Conservation (phyloP, 1,140 invertebrate genomes). For the Papilio polyxenes region DNA sequence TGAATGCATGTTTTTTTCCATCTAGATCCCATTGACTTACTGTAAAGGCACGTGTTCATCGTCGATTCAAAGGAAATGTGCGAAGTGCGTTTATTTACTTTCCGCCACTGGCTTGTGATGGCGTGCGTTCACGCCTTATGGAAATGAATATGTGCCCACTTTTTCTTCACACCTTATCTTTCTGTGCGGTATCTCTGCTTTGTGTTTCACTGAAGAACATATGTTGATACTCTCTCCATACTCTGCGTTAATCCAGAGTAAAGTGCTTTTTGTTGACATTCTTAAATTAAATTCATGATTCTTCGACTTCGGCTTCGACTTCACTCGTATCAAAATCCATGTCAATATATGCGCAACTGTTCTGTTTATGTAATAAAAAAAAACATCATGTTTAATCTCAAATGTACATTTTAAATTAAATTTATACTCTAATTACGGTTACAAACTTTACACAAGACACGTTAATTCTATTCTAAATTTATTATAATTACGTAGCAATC, state of each 20-base stretch:
- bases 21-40: conserved; percentile 15
- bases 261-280: too few species aligned
- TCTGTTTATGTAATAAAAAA: too few species aligned
- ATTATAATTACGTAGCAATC: conserved; percentile 3
- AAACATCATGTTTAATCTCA: background rate
- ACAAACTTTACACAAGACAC: background rate
- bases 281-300: too few species aligned
- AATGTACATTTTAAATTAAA: background rate
- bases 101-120: conserved; percentile 2
- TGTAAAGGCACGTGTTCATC: conserved; percentile 5
- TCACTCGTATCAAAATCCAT: too few species aligned
- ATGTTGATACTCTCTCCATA: background rate
- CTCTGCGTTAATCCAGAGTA: too few species aligned
- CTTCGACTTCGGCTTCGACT: too few species aligned
- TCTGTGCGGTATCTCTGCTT: conserved; percentile 26
- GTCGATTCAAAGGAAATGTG: conserved; percentile 24
- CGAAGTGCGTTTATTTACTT: conserved; percentile 20
- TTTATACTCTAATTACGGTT: background rate
- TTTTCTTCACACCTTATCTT: conserved; percentile 24
- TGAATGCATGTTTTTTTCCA: background rate
- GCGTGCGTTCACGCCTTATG: conserved; percentile 21
- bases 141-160: conserved; percentile 24
- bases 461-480: conserved; percentile 5
- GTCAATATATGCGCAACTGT: too few species aligned
- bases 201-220: background rate